Evolutionary conservation across 2,113 vertebrate genomes (phyloP), one percentile per base, ranked within the genome.

Genomic region (Aspiorhynchus laticeps): DNA sequence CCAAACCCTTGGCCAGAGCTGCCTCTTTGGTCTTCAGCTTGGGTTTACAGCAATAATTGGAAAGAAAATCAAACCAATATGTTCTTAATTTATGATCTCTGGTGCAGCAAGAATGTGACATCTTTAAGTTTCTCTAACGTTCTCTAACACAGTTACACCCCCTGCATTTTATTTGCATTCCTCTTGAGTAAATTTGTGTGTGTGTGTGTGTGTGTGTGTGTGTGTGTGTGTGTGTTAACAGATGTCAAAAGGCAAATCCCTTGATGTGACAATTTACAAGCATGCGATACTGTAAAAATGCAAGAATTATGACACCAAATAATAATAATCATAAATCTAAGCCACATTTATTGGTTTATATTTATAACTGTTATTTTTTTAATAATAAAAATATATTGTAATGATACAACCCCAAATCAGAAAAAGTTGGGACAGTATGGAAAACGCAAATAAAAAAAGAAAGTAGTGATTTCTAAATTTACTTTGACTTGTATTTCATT

Each of bases 1-100:
- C 92, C 94, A 88, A 88, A 90, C 87, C 33, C 84, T 53, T 59
- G 77, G 90, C 91, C 90, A 88, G 87, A 90, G 76, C 87, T 88
- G 88, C 90, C 87, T 90, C 77, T 90, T 83, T 87, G 61, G 86
- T 88, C 86, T 80, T 87, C 59, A 46, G 36, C 84, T 74, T 85
- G 67, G 80, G 78, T 80, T 83, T 83, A 86, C 85, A 88, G 83
- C 81, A 80, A 26, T 83, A 90, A 91, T 91, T 88, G 86, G 85
- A 83, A 87, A 90, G 86, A 84, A 88, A 90, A 87, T 89, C 82
- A 74, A 85, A 78, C 46, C 91, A 91, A 76, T 85, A 85, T 91
- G 90, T 83, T 88, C 86, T 86, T 71, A 67, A 69, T 91, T 91
- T 71, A 46, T 15, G 43, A 81, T 78, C 74, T 87, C 85, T 84